phyloP scores from a whole-genome alignment of 37 sponge, comb jelly and placozoan species.

The Halichondria panicea region DNA sequence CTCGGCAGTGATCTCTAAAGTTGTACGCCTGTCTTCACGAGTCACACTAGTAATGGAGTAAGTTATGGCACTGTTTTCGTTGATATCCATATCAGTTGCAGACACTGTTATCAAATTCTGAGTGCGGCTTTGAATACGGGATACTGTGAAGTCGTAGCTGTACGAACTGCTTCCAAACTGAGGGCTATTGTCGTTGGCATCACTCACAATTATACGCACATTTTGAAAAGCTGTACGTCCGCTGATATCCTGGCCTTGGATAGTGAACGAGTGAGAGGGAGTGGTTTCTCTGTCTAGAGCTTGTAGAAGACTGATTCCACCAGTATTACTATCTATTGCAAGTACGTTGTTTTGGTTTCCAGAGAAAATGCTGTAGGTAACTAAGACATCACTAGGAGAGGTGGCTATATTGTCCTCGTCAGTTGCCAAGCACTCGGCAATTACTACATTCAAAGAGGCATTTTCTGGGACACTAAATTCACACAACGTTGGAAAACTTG shows the following conservation, averaged over 20 bases:
- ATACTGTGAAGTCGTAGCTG: neutral
- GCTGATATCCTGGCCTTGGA: constrained; percentile 32
- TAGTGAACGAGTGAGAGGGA: constrained; percentile 3
- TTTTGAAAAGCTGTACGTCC: neutral
- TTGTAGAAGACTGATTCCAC: constrained; percentile 2
- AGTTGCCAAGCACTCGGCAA: constrained; percentile 6
- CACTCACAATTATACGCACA: constrained; percentile 33
- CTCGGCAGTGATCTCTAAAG: constrained; percentile 32
- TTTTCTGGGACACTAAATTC: constrained; percentile 7
- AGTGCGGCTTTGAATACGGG: neutral
- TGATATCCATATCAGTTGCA: constrained; percentile 60
- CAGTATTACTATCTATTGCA: constrained; percentile 11
- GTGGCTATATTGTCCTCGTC: constrained; percentile 34
- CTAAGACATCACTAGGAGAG: neutral
- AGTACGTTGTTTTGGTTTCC: constrained; percentile 28
- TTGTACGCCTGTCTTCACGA: neutral
- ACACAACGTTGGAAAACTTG: constrained; percentile 8
- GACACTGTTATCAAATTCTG: constrained; percentile 1
- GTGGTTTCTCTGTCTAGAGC: constrained; percentile 36
- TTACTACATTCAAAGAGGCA: neutral
- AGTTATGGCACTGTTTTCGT: constrained; percentile 41
- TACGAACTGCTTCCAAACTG: constrained; percentile 15
- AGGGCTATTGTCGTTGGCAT: constrained; percentile 80
- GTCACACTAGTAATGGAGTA: constrained; percentile 6
- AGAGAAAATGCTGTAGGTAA: constrained; percentile 36